These are phyloP conservation scores for Clarias gariepinus DNA, from an alignment of 2,113 vertebrate genomes.

Conservation along the genomic window DNA sequence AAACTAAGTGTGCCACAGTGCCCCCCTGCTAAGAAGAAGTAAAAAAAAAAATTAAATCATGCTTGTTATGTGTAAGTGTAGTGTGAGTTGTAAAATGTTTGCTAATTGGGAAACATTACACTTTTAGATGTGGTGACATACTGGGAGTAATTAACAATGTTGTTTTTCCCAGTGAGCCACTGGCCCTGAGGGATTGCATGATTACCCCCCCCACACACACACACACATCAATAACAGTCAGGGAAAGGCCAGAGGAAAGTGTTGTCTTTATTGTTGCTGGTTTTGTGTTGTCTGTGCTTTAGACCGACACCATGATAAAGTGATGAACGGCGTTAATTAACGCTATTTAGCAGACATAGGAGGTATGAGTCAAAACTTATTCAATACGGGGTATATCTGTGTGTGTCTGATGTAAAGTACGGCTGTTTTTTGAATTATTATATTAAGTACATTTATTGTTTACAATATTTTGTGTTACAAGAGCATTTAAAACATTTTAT, in stretches of 20 bases:
- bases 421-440: neutral
- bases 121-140: neutral
- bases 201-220: neutral
- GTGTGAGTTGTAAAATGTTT: neutral
- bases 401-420: neutral
- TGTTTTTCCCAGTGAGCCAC: neutral
- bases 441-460: neutral
- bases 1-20: neutral
- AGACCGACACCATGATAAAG: slow-evolving; percentile 30
- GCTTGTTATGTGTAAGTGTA: neutral
- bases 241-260: slow-evolving; percentile 1
- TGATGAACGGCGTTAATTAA: slow-evolving; percentile 47
- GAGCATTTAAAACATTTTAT: too few relatives aligned
- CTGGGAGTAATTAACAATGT: slow-evolving; percentile 22
- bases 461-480: too few relatives aligned
- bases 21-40: neutral
- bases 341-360: slow-evolving; percentile 34
- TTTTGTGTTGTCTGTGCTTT: slow-evolving; percentile 27
- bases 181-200: neutral
- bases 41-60: neutral
- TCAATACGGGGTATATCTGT: slow-evolving; percentile 22
- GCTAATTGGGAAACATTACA: slow-evolving; percentile 7
- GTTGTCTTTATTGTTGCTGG: slow-evolving; percentile 31
- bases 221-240: slow-evolving; percentile 7
- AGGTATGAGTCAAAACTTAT: slow-evolving; percentile 32